Evolutionary conservation across 2,797 vertebrate genomes (phyloP).

Genomic region (Micropoecilia bifurca): DNA sequence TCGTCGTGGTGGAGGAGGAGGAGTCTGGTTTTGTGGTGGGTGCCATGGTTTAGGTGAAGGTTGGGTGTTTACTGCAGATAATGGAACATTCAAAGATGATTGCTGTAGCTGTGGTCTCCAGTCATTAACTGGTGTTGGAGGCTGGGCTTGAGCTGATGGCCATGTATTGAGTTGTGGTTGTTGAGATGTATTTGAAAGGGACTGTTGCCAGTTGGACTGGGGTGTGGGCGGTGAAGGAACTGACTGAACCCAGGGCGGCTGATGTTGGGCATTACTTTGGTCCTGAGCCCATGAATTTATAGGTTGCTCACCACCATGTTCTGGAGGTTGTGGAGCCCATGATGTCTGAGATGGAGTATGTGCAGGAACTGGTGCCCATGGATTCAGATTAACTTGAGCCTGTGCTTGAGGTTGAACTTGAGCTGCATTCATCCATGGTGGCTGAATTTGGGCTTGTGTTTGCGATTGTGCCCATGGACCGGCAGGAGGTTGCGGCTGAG

Average conservation of each 20-base stretch:
- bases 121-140: constrained; percentile 56
- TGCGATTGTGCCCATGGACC: constrained; percentile 73
- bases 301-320: constrained; percentile 60
- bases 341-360: constrained; percentile 69
- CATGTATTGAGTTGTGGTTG: constrained; percentile 63
- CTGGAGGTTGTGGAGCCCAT: constrained; percentile 74
- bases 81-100: constrained; percentile 70
- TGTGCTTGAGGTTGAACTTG: constrained; percentile 65
- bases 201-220: constrained; percentile 71
- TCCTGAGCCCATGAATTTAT: constrained; percentile 64
- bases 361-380: constrained; percentile 72
- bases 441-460: constrained; percentile 67
- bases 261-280: constrained; percentile 65
- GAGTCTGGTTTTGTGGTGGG: constrained; percentile 48
- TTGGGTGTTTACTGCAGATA: constrained; percentile 65
- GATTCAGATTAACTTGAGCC: constrained; percentile 63
- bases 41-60: constrained; percentile 79
- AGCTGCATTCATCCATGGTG: constrained; percentile 70
- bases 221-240: constrained; percentile 53
- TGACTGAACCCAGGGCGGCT: constrained; percentile 65
- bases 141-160: constrained; percentile 67
- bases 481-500: constrained; percentile 68
- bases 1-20: constrained; percentile 72
- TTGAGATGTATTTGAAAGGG: constrained; percentile 54
- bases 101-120: constrained; percentile 81